phyloP scores from a whole-genome alignment of 1,140 invertebrate species.

The Brachionus manjavacas region DNA sequence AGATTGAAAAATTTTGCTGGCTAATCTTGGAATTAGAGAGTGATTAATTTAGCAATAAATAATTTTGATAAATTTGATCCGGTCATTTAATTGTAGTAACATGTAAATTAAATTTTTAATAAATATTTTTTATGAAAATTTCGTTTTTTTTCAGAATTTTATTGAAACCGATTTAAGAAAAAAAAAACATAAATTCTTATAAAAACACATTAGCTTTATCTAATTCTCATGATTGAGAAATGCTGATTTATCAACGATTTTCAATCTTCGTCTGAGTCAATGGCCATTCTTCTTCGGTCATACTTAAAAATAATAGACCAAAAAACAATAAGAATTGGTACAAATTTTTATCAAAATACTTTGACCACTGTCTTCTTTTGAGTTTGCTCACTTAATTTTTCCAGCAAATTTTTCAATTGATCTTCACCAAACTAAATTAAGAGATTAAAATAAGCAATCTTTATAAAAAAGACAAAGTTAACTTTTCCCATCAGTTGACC shows the following conservation, averaged over 20 bases:
- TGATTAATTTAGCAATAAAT: not conserved
- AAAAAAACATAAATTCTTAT: not conserved
- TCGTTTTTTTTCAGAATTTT: not conserved
- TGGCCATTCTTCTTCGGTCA: slow-evolving; percentile 73
- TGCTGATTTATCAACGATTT: not conserved
- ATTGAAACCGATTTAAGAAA: not conserved
- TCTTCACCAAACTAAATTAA: slow-evolving; percentile 68
- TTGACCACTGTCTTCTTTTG: slow-evolving; percentile 72
- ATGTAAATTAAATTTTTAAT: not conserved
- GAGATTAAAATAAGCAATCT: not conserved
- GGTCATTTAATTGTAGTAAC: not conserved
- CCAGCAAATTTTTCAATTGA: slow-evolving; percentile 75
- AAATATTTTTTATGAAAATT: not conserved
- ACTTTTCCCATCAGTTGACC: slow-evolving; percentile 56
- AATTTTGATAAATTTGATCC: not conserved
- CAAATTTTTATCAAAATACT: slow-evolving; percentile 52
- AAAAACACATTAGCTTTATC: not conserved
- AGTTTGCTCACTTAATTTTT: slow-evolving; percentile 77
- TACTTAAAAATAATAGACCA: slow-evolving; percentile 64
- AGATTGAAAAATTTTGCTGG: too few relatives aligned
- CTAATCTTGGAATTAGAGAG: not conserved
- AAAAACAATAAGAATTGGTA: not conserved
- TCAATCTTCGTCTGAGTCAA: slow-evolving; percentile 75
- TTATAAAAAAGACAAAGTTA: not conserved
- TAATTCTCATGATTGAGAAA: not conserved